Percentiles rank a stretch among this genome's conserved stretches.
These are phyloP conservation scores for Smithornis capensis DNA, from an alignment of 2,113 vertebrate genomes.

Conservation along the genomic window DNA sequence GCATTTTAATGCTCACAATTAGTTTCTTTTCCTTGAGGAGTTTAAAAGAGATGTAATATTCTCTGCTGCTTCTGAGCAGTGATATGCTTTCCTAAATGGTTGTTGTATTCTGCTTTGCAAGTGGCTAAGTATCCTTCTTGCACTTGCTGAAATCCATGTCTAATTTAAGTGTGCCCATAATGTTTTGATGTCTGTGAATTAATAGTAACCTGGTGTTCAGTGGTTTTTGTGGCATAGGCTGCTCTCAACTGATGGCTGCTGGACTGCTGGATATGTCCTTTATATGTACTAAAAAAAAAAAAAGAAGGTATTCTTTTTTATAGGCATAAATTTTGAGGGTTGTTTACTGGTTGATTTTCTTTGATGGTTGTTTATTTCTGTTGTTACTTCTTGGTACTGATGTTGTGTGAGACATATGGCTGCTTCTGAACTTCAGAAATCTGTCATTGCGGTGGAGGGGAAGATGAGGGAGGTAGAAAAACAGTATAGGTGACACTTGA, in stretches of 20 bases:
- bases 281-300: background rate
- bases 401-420: background rate
- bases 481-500: background rate
- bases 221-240: background rate
- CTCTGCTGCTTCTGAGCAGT: background rate
- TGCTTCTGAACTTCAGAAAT: background rate
- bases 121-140: background rate
- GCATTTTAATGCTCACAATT: slow-evolving; percentile 10
- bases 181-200: background rate
- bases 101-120: background rate
- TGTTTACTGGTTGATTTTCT: background rate
- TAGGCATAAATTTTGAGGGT: background rate
- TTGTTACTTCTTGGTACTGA: background rate
- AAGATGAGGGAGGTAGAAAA: background rate
- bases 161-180: background rate
- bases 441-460: background rate
- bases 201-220: background rate
- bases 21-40: background rate
- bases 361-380: background rate
- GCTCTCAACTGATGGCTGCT: background rate
- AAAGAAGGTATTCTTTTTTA: background rate
- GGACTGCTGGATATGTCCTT: background rate
- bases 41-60: background rate
- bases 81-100: background rate
- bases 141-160: background rate